Evolutionary conservation across 2,888 invertebrate species (phyloP).

Genomic region (Phlogophora meticulosa): DNA sequence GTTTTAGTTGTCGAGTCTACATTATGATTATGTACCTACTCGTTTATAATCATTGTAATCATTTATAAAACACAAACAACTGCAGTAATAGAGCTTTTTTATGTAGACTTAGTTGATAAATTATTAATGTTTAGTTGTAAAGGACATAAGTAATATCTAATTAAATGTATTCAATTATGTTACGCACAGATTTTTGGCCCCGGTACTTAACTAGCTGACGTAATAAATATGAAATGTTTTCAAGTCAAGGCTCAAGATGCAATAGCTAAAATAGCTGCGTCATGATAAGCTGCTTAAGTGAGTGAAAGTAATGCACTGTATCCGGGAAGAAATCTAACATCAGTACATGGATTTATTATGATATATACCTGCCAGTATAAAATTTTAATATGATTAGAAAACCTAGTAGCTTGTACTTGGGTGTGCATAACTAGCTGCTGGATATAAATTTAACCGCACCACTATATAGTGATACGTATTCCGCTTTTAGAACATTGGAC

Average conservation of each 20-base stretch:
- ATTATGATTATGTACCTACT: slow-evolving; percentile 4
- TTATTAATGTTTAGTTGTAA: slow-evolving; percentile 5
- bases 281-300: slow-evolving; percentile 44
- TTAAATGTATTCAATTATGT: background rate
- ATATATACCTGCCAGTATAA: slow-evolving; percentile 2
- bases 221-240: slow-evolving; percentile 32
- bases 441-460: background rate
- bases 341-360: slow-evolving; percentile 50
- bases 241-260: slow-evolving; percentile 18
- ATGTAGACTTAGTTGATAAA: background rate
- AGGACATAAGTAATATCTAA: background rate
- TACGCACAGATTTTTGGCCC: slow-evolving; percentile 1
- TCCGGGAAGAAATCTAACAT: slow-evolving; percentile 52
- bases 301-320: slow-evolving; percentile 50
- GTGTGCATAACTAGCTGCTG: background rate
- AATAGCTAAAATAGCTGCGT: slow-evolving; percentile 32
- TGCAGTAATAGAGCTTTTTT: slow-evolving; percentile 5
- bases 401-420: background rate
- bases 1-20: slow-evolving; percentile 4
- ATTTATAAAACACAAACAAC: slow-evolving; percentile 2
- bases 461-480: background rate
- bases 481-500: background rate
- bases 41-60: background rate
- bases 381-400: slow-evolving; percentile 20
- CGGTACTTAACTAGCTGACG: slow-evolving; percentile 12